Evolutionary conservation across 2,797 vertebrate genomes (phyloP).

Genomic region (Danio tinwini): DNA sequence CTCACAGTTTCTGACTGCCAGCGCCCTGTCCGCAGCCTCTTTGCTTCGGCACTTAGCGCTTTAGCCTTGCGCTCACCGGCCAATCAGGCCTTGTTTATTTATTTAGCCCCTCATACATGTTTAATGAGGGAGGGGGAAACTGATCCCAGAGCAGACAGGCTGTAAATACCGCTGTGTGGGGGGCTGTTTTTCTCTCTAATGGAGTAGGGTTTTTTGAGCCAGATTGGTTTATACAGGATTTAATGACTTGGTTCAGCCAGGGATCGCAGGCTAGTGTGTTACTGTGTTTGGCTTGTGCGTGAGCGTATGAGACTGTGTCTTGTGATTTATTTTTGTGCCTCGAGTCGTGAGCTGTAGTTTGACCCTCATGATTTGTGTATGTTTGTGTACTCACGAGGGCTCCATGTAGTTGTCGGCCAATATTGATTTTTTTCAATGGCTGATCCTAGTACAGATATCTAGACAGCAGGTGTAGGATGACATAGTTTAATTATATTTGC

Average conservation of each 20-base stretch:
- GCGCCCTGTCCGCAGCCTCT: slow-evolving; percentile 27
- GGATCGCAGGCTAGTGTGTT: slow-evolving; percentile 29
- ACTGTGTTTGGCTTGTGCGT: slow-evolving; percentile 8
- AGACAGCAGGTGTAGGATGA: neutral
- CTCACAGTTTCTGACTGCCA: slow-evolving; percentile 1
- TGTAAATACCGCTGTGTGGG: slow-evolving; percentile 41
- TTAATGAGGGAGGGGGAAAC: slow-evolving; percentile 58
- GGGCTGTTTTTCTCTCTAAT: slow-evolving; percentile 49
- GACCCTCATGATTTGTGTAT: slow-evolving; percentile 27
- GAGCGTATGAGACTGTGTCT: slow-evolving; percentile 15
- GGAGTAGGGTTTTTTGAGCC: slow-evolving; percentile 32
- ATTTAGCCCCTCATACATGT: slow-evolving; percentile 61
- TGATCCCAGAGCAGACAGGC: slow-evolving; percentile 54
- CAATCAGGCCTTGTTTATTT: slow-evolving; percentile 56
- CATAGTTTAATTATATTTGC: neutral
- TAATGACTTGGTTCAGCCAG: slow-evolving; percentile 59
- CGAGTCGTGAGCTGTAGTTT: slow-evolving; percentile 23
- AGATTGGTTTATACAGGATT: slow-evolving; percentile 49
- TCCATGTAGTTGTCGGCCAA: neutral
- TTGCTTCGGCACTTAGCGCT: slow-evolving; percentile 36
- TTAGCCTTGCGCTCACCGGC: slow-evolving; percentile 43
- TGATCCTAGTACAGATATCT: neutral
- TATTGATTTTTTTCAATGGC: neutral
- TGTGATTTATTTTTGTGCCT: slow-evolving; percentile 15
- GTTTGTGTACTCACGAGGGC: slow-evolving; percentile 5